Conservation (phyloP, 2,797 vertebrate species). For the Scarus forsteni region DNA sequence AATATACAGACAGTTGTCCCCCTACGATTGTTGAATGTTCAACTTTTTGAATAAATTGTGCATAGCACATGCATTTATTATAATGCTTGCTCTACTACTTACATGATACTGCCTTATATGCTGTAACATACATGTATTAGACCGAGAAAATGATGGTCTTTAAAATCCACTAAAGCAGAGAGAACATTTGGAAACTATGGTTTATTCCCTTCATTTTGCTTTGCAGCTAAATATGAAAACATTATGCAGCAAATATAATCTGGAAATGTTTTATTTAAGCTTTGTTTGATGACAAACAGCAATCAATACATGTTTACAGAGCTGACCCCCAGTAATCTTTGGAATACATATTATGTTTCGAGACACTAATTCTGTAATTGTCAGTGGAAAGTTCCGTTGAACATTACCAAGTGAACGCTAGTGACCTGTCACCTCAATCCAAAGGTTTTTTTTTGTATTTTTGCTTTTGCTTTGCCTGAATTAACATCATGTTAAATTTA, state of each 20-base stretch:
- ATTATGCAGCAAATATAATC: conserved; percentile 22
- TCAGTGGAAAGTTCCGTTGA: conserved; percentile 15
- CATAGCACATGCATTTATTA: too few relatives aligned
- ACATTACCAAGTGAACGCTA: conserved; percentile 20
- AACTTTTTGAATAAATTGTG: too few relatives aligned
- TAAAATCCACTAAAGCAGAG: neutral
- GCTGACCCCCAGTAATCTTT: conserved; percentile 36
- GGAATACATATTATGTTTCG: conserved; percentile 42
- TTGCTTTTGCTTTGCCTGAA: conserved; percentile 28
- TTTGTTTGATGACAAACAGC: conserved; percentile 22
- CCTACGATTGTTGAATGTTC: too few relatives aligned
- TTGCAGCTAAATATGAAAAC: conserved; percentile 15
- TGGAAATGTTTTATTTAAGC: conserved; percentile 38
- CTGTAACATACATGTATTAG: neutral
- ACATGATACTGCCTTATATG: neutral
- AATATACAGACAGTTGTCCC: too few relatives aligned
- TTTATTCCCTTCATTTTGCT: conserved; percentile 11
- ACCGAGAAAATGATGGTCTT: neutral
- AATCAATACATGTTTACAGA: conserved; percentile 47
- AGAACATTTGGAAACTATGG: conserved; percentile 21
- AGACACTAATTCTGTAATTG: conserved; percentile 28
- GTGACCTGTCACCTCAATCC: conserved; percentile 25
- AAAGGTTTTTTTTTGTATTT: conserved; percentile 26
- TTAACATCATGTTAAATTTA: conserved; percentile 59
- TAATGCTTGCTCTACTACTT: too few relatives aligned